A percentile compares a stretch with the other conserved stretches of the same genome.
These are phyloP conservation scores for Chionoecetes opilio DNA, from an alignment of 1,140 invertebrate species.

Conservation along the genomic window DNA sequence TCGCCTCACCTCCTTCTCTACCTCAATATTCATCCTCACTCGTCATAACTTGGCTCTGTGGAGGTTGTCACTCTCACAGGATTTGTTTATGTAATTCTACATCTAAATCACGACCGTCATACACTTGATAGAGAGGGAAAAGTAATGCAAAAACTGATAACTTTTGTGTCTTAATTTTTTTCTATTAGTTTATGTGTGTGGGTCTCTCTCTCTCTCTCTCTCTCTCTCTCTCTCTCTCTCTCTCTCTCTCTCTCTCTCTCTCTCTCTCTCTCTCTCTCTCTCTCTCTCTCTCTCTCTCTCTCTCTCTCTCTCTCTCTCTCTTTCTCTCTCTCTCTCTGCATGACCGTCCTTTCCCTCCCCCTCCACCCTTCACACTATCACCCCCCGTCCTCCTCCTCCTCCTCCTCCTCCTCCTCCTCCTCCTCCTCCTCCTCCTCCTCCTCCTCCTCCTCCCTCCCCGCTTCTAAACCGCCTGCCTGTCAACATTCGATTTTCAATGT, in stretches of 20 bases:
- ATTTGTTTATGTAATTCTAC: background rate
- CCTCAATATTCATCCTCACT: background rate
- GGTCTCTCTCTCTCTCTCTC: background rate
- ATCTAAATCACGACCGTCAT: background rate
- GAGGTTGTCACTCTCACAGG: background rate
- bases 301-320: slow-evolving; percentile 27
- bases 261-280: background rate
- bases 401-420: background rate
- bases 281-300: slow-evolving; percentile 3
- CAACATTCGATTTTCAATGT: slow-evolving; percentile 21
- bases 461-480: background rate
- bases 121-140: background rate
- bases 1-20: background rate
- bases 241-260: slow-evolving; percentile 27
- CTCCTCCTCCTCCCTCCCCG: background rate
- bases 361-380: background rate
- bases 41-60: background rate
- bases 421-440: background rate
- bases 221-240: slow-evolving; percentile 17
- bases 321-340: slow-evolving; percentile 17
- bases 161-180: background rate
- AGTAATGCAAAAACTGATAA: background rate
- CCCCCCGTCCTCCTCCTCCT: background rate
- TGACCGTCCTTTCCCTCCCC: too few species aligned
- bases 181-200: too few species aligned